Base-by-base conservation (phyloP, 2,797 vertebrate genomes). In the Benthosema pterotum region DNA sequence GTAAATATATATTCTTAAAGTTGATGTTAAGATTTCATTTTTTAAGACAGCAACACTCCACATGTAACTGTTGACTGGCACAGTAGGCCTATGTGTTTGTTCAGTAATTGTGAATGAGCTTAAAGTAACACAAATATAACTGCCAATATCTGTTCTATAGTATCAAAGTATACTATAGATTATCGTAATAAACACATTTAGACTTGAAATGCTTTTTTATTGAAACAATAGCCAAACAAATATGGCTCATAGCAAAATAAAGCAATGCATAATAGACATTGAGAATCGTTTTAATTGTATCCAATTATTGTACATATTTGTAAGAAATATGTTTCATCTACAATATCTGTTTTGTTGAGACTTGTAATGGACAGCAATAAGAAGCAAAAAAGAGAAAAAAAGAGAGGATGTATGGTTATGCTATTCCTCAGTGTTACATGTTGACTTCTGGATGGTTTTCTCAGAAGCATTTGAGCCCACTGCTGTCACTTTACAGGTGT, bases 401-500 rank as follows among this genome's bases (percentile, higher is more conserved):
- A 38, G 32, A 38, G 32, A 38, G 32, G 8, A 38, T 11, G 32
- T 38, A 38, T 38, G 1, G 9, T 38, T 38, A 1, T 38, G 32
- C 32, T 72, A 19, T 48, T 75, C 46, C 57, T 54, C 60, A 68
- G 51, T 28, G 9, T 8, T 11, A 68, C 85, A 89, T 12, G 32
- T 9, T 1, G 77, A 79, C 77, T 75, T 77, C 3, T 50, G 71
- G 63, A 87, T 83, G 32, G 5, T 56, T 64, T 71, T 74, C 77
- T 81, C 54, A 56, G 80, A 54, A 22, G 62, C 66, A 51, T 75
- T 66, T 19, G 80, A 75, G 70, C 78, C 82, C 70, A 67, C 0
- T 71, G 87, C 0, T 71, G 87, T 76, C 80, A 87, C 81, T 72
- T 68, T 77, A 78, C 79, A 82, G 43, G 70, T 65, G 63, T 79